Percentiles rank a stretch among this genome's conserved stretches.
phyloP scores from a whole-genome alignment of 2,888 invertebrate species.

The Lasioglossum morio region DNA sequence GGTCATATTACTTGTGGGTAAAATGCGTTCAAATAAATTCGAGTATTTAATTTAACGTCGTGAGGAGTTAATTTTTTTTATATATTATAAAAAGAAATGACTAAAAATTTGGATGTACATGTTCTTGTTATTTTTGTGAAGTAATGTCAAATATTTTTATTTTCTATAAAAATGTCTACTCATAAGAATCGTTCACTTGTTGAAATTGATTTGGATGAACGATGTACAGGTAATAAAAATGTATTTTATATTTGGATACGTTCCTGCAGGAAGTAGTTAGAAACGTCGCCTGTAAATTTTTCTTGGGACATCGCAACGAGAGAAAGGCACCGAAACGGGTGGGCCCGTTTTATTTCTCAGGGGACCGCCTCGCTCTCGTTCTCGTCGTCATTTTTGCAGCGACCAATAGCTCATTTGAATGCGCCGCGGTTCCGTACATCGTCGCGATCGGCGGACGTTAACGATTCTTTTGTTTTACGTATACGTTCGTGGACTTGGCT shows the following conservation, averaged over 20 bases:
- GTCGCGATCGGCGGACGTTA: conserved; percentile 75
- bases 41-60: background rate
- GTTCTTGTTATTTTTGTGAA: background rate
- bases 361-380: conserved; percentile 56
- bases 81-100: too few relatives aligned
- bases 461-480: conserved; percentile 82
- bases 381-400: conserved; percentile 77
- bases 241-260: background rate
- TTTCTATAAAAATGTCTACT: too few relatives aligned
- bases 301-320: background rate
- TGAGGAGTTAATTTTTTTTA: background rate
- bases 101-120: background rate
- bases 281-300: background rate
- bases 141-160: background rate
- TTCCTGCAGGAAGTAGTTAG: background rate
- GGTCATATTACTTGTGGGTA: background rate
- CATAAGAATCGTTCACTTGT: too few relatives aligned
- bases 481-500: conserved; percentile 73
- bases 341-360: conserved; percentile 62
- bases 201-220: too few relatives aligned
- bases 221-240: background rate
- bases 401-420: conserved; percentile 81
- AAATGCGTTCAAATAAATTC: background rate
- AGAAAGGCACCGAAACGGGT: conserved; percentile 29
- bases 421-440: conserved; percentile 72